Conservation (phyloP, 2,113 vertebrate species). For the Oxygymnocypris stewartii region DNA sequence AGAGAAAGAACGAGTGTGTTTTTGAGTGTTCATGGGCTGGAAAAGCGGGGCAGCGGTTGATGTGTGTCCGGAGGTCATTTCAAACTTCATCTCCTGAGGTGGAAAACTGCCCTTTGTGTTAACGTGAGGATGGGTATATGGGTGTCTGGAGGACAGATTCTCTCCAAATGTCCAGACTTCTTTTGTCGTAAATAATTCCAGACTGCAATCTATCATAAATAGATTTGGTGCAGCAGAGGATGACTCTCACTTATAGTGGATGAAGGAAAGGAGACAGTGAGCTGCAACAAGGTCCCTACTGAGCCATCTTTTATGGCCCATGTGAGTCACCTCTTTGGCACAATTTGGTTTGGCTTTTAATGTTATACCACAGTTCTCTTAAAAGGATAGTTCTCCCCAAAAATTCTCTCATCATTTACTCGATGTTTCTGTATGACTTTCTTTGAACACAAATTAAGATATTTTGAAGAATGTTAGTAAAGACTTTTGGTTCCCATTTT, state of each 20-base stretch:
- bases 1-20: background rate
- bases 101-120: constrained; percentile 31
- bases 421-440: background rate
- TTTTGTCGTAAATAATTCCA: constrained; percentile 34
- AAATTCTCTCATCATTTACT: background rate
- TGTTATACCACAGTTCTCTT: background rate
- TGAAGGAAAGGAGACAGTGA: constrained; percentile 39
- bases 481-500: background rate
- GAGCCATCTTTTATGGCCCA: constrained; percentile 30
- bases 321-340: constrained; percentile 46
- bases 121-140: background rate
- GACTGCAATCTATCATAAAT: constrained; percentile 42
- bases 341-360: constrained; percentile 15
- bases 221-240: constrained; percentile 41
- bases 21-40: background rate
- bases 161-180: constrained; percentile 27
- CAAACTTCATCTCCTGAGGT: constrained; percentile 36
- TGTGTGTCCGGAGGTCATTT: constrained; percentile 49
- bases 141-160: constrained; percentile 28
- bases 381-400: background rate
- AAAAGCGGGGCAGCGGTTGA: constrained; percentile 42
- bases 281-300: constrained; percentile 42
- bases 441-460: background rate
- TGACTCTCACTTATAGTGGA: constrained; percentile 30
- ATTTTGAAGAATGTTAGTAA: background rate